Base-by-base conservation (phyloP, 2,888 invertebrate genomes). In the Polymixis flavicincta region DNA sequence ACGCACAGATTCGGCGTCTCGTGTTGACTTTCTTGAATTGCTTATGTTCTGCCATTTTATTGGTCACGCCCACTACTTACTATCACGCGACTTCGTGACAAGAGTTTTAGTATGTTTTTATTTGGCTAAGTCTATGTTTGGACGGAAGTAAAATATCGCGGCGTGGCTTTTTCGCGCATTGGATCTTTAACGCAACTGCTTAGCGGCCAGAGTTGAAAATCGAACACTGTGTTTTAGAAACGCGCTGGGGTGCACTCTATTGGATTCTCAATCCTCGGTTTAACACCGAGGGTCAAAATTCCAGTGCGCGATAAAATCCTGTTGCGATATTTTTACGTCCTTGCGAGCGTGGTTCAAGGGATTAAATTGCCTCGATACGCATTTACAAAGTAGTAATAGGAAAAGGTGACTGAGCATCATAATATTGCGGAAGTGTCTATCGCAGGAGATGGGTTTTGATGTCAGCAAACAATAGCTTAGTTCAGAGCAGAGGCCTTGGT, bases 21-120 rank as follows among this genome's bases (percentile, higher is more conserved):
- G 91, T 93, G 93, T 92, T 93, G 92, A 93, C 92, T 93, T 92
- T 91, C 92, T 90, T 90, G 91, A 92, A 92, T 90, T 90, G 89
- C 86, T 87, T 88, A 88, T 86, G 83, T 86, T 87, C 82, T 85
- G 82, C 82, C 82, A 81, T 87, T 87, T 85, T 89, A 87, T 91
- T 88, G 80, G 86, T 86, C 70, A 81, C 79, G 75, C 87, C 86
- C 83, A 86, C 84, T 85, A 81, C 82, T 84, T 74, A 76, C 78
- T 83, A 83, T 84, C 85, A 87, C 82, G 86, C 85, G 77, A 87
- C 74, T 74, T 72, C 78, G 78, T 87, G 88, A 83, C 87, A 81
- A 77, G 70, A 69, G 76, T 78, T 71, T 76, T 81, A 71, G 37
- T 79, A 82, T 77, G 75, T 82, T 86, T 80, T 79, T 64, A 73